Base-by-base conservation (phyloP, 2,797 vertebrate genomes). In the Mastacembelus armatus region DNA sequence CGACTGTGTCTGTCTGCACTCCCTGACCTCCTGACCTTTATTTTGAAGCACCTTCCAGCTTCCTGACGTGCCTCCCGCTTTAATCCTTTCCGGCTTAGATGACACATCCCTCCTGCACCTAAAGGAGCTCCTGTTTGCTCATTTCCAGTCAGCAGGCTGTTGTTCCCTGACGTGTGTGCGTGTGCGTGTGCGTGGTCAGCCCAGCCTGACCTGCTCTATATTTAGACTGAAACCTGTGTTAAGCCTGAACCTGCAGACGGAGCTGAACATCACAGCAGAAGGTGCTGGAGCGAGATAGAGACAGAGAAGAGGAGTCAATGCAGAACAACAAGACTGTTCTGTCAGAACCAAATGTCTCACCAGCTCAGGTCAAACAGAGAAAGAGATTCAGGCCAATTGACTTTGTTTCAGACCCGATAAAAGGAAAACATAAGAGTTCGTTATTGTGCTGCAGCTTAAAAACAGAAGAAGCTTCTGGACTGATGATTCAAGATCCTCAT, bases 161-260 rank as follows among this genome's bases (percentile, higher is more conserved):
- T 51, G 48, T 62, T 55, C 33, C 56, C 43, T 44, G 27, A 38
- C 8, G 40, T 38, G 35, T 19, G 49, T 26, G 39, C 47, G 40
- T 18, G 52, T 32, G 38, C 44, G 38, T 10, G 16, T 40, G 35
- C 27, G 10, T 62, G 47, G 48, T 16, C 48, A 38, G 47, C 36
- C 15, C 3, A 4, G 9, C 36, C 19, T 19, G 32, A 55, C 51
- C 36, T 0, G 39, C 7, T 66, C 76, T 85, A 75, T 79, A 78
- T 84, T 80, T 80, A 82, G 73, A 65, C 27, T 8, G 33, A 26
- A 30, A 39, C 59, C 55, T 10, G 71, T 51, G 22, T 55, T 77
- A 56, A 47, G 58, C 67, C 71, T 88, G 81, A 89, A 61, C 86
- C 84, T 85, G 87, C 82, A 76, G 54, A 62, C 9, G 11, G 36